These are phyloP conservation scores for Hirudinaria manillensis DNA, from an alignment of 2,888 invertebrate species.

Conservation along the genomic window DNA sequence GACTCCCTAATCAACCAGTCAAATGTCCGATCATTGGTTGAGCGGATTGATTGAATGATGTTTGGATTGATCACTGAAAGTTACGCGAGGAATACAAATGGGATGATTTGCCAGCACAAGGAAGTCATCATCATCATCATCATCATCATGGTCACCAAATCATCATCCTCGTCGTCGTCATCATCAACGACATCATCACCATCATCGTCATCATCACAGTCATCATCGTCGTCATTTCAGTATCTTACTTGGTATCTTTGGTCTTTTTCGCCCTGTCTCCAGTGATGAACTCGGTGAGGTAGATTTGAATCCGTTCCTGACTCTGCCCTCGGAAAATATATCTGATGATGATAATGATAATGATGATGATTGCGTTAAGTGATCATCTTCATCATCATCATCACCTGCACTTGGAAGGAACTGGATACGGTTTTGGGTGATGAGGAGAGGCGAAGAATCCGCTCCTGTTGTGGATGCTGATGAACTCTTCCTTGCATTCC, in stretches of 20 bases:
- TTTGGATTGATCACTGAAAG: no score
- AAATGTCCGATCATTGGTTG: no score
- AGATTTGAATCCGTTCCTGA: slow-evolving; percentile 20
- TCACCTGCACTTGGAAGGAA: slow-evolving; percentile 15
- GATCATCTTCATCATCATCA: slow-evolving; percentile 19
- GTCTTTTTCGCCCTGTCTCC: slow-evolving; percentile 3
- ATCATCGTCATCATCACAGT: slow-evolving; percentile 21
- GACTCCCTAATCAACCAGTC: no score
- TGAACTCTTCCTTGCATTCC: slow-evolving; percentile 8
- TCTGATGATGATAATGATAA: slow-evolving; percentile 21
- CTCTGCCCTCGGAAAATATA: slow-evolving; percentile 24
- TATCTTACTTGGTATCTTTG: not conserved
- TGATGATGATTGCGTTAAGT: not conserved
- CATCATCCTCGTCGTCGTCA: slow-evolving; percentile 23
- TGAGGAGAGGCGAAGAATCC: slow-evolving; percentile 2
- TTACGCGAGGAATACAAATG: no score
- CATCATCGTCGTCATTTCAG: slow-evolving; percentile 5
- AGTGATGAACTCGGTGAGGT: not conserved
- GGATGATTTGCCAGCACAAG: no score
- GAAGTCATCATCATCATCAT: no score
- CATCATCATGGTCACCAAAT: not conserved
- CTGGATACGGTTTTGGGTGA: slow-evolving; percentile 1
- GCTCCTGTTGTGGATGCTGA: slow-evolving; percentile 14
- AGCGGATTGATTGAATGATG: no score
- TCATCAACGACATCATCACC: slow-evolving; percentile 21